Evolutionary conservation across 2,113 vertebrate species (phyloP).

Genomic region (Anthoscopus minutus): DNA sequence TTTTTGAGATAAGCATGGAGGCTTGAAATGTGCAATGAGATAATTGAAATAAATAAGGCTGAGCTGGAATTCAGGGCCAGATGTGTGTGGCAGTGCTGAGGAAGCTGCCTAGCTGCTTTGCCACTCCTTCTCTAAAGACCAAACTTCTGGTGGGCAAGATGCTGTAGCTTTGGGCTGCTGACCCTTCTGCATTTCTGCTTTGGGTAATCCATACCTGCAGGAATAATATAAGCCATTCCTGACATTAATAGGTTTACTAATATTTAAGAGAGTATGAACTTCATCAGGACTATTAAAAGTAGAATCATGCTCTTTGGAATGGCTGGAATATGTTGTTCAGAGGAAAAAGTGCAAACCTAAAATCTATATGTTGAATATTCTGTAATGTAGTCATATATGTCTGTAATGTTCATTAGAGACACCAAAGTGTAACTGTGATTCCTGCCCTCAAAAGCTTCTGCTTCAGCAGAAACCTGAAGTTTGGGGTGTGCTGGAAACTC

Average conservation of each 20-base stretch:
- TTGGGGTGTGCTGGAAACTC: background rate
- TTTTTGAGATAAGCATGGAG: constrained; percentile 26
- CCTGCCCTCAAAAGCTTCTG: background rate
- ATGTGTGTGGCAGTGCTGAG: background rate
- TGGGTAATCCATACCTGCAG: background rate
- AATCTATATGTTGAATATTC: background rate
- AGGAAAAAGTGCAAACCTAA: background rate
- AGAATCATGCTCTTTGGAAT: background rate
- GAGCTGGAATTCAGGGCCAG: background rate
- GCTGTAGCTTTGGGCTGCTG: background rate
- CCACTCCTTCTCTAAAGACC: background rate
- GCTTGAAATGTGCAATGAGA: constrained; percentile 12
- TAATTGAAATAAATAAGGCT: constrained; percentile 54
- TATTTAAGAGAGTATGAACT: background rate
- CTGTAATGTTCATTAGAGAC: background rate
- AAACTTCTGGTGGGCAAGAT: background rate
- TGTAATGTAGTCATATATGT: background rate
- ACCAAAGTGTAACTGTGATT: background rate
- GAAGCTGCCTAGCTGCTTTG: constrained; percentile 5
- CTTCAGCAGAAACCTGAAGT: background rate
- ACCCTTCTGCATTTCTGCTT: background rate
- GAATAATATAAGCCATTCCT: background rate
- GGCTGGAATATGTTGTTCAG: background rate
- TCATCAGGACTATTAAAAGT: background rate
- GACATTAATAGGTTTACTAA: background rate